Percentiles rank a stretch among this genome's conserved stretches.
Evolutionary conservation across 2,113 vertebrate species (phyloP).

Genomic region (Carassius auratus): DNA sequence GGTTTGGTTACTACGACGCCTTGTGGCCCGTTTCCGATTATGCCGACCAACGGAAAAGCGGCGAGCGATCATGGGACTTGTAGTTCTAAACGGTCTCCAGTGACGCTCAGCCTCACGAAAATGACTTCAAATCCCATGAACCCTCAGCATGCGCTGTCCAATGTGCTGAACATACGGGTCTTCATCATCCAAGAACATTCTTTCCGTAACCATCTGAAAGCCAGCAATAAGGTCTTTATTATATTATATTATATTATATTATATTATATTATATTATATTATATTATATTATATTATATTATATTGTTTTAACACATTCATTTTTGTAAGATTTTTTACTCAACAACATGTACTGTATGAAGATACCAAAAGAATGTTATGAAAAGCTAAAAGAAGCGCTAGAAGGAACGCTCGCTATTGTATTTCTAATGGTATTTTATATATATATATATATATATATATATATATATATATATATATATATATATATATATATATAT

Average conservation of each 20-base stretch:
- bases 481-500: no score
- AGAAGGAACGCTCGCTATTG: neutral
- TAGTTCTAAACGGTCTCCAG: neutral
- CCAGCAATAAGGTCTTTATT: neutral
- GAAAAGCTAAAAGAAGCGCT: neutral
- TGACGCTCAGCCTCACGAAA: neutral
- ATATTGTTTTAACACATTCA: neutral
- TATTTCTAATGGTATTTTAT: neutral
- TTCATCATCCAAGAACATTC: neutral
- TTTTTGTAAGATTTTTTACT: neutral
- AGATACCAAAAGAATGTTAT: neutral
- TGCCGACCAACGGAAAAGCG: slow-evolving; percentile 24
- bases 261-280: neutral
- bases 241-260: neutral
- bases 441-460: neutral
- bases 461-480: no score
- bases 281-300: no score
- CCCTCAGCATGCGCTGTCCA: slow-evolving; percentile 56
- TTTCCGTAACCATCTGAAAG: neutral
- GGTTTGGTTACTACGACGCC: slow-evolving; percentile 65
- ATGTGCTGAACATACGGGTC: slow-evolving; percentile 56
- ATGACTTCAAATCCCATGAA: slow-evolving; percentile 54
- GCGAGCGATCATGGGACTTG: slow-evolving; percentile 46
- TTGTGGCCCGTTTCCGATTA: slow-evolving; percentile 59
- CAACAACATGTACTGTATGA: neutral